These are phyloP conservation scores for Tromatobia lineatoria DNA, from an alignment of 2,888 invertebrate species.

Conservation along the genomic window DNA sequence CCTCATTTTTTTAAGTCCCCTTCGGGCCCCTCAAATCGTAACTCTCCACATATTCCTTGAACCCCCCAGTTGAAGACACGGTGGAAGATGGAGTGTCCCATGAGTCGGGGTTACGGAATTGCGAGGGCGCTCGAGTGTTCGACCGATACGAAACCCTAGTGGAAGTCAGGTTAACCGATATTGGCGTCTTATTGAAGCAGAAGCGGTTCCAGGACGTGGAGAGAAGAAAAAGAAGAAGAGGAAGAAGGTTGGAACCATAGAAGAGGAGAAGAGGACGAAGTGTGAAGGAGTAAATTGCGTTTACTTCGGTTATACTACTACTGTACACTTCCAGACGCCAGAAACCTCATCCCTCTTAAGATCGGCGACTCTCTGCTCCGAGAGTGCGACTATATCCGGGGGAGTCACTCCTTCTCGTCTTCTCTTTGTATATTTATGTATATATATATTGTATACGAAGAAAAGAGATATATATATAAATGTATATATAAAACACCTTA, in stretches of 20 bases:
- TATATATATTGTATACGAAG: too few species aligned
- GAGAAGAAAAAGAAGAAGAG: not conserved
- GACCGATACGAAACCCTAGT: not conserved
- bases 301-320: slow-evolving; percentile 54
- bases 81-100: too few species aligned
- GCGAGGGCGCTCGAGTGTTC: slow-evolving; percentile 9
- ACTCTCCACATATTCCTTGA: too few species aligned
- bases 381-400: not conserved
- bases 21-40: too few species aligned
- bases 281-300: slow-evolving; percentile 63
- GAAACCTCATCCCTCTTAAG: slow-evolving; percentile 19
- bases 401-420: slow-evolving; percentile 28
- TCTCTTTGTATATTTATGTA: not conserved
- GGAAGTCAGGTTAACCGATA: slow-evolving; percentile 56
- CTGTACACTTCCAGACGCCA: slow-evolving; percentile 7
- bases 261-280: slow-evolving; percentile 33
- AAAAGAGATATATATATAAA: not conserved
- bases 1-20: too few species aligned
- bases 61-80: too few species aligned
- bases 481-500: slow-evolving; percentile 9
- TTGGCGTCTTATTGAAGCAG: slow-evolving; percentile 61
- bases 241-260: not conserved
- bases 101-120: too few species aligned
- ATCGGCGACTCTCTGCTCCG: not conserved
- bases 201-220: slow-evolving; percentile 1